These are phyloP conservation scores for Amphilophus citrinellus DNA, from an alignment of 2,113 vertebrate species.

Conservation along the genomic window DNA sequence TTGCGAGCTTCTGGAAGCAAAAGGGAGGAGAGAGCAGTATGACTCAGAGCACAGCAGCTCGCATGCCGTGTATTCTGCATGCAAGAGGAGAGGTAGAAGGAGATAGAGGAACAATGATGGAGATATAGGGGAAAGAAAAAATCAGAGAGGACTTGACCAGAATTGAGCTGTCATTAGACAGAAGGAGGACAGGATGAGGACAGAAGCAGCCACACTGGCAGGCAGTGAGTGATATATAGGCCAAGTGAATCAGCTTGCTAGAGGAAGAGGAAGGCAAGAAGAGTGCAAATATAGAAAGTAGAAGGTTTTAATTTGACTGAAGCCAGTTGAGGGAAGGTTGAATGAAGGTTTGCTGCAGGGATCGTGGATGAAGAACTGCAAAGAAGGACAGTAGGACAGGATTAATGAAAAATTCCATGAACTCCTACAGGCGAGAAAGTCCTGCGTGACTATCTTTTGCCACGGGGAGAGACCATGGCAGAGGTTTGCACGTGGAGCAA, in stretches of 20 bases:
- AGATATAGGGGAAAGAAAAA: background rate
- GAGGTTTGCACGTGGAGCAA: constrained; percentile 8
- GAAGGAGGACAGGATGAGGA: constrained; percentile 45
- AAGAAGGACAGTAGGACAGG: constrained; percentile 40
- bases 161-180: constrained; percentile 44
- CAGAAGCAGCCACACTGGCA: constrained; percentile 23
- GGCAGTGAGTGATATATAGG: constrained; percentile 47
- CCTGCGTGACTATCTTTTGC: constrained; percentile 22
- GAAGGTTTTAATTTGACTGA: constrained; percentile 41
- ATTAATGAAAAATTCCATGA: constrained; percentile 42
- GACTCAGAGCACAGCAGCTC: constrained; percentile 68
- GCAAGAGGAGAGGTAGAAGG: constrained; percentile 49
- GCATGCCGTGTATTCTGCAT: constrained; percentile 50
- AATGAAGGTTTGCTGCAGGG: constrained; percentile 56
- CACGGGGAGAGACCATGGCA: background rate
- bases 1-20: constrained; percentile 66
- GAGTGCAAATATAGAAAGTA: constrained; percentile 47
- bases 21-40: constrained; percentile 65
- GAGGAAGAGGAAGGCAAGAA: constrained; percentile 36
- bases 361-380: constrained; percentile 35
- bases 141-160: constrained; percentile 42
- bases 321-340: constrained; percentile 52
- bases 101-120: constrained; percentile 51
- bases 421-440: constrained; percentile 13
- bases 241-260: constrained; percentile 61